Base-by-base conservation (phyloP, 64 coral and sea anemone genomes). In the Stichodactyla mertensii region DNA sequence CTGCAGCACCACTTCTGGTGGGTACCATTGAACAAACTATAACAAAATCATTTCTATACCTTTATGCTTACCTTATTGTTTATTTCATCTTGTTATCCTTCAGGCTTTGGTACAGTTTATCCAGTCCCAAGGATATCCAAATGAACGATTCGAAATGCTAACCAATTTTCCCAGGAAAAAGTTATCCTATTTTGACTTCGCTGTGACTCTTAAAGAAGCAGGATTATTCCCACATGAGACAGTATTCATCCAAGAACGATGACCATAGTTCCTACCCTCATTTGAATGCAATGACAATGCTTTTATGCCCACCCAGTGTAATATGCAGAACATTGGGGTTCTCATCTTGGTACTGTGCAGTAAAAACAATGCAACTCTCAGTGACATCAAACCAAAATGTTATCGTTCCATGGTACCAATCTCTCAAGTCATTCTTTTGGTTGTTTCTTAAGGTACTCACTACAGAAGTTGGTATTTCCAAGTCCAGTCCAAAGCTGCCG, bases 191-290 rank as follows among this genome's bases (percentile, higher is more conserved):
- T 77, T 98, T 74, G 88, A 98, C 83, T 94, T 89, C 70, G 77
- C 54, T 57, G 85, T 85, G 16, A 94, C 89, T 4, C 85, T 98
- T 0, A 94, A 89, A 77, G 64, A 84, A 5, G 95, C 95, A 8
- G 95, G 95, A 18, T 87, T 98, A 10, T 98, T 90, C 80, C 95
- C 95, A 5, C 93, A 94, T 88, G 92, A 98, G 84, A 98, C 95
- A 13, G 95, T 98, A 55, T 98, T 98, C 88, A 85, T 98, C 54
- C 95, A 98, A 83, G 95, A 98, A 77, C 83, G 95, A 86, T 95
- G 81, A 81, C 69, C 10, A 13, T 74, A 8, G 69, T 11, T 74
- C n/a, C 24, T 28, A 74, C 10, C n/a, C 4, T 31, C 10, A 11
- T 31, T 74, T 4, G 12, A 12, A 31, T 31, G 20, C 24, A n/a